These are phyloP conservation scores for Leucoraja ocellata DNA, from an alignment of 2,797 vertebrate species.

Conservation along the genomic window DNA sequence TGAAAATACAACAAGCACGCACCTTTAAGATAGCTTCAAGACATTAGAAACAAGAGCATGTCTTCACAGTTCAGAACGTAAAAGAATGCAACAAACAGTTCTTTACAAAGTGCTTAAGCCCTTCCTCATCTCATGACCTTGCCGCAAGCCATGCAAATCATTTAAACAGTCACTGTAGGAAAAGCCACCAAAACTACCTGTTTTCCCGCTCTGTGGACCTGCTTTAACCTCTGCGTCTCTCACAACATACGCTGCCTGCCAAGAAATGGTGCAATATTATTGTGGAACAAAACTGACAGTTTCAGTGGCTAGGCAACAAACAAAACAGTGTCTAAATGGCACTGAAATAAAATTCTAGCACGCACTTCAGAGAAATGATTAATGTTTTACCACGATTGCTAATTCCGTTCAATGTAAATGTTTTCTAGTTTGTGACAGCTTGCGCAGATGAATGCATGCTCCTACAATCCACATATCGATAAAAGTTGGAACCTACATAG, in stretches of 20 bases:
- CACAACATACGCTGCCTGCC: slow-evolving; percentile 15
- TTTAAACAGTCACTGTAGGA: neutral
- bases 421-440: neutral
- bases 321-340: slow-evolving; percentile 4
- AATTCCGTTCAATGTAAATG: neutral
- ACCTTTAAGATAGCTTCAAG: neutral
- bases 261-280: slow-evolving; percentile 28
- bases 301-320: slow-evolving; percentile 27
- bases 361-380: neutral
- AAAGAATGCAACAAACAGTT: neutral
- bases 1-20: neutral
- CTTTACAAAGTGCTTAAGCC: neutral
- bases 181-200: neutral
- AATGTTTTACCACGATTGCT: neutral
- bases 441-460: too few relatives aligned
- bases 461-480: neutral
- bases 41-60: neutral
- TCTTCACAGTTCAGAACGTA: neutral
- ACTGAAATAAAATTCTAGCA: neutral
- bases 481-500: neutral
- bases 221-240: slow-evolving; percentile 19
- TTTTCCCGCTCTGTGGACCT: slow-evolving; percentile 25
- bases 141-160: neutral
- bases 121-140: neutral
- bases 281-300: slow-evolving; percentile 34